Conservation (phyloP, 23 tunicate genomes). For the Phallusia fumigata region DNA sequence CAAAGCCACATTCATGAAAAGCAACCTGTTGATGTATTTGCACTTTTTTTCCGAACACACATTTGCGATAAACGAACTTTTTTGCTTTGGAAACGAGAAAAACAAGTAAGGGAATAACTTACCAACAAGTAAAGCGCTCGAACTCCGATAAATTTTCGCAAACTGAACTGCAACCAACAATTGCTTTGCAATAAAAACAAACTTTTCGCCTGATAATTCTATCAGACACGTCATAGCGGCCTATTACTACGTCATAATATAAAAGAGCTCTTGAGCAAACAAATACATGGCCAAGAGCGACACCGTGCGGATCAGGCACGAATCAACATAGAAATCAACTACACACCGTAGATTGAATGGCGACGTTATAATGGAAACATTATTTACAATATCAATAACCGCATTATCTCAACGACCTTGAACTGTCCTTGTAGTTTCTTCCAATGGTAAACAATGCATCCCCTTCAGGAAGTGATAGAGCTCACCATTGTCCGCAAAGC, state of each 20-base stretch:
- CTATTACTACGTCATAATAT: slow-evolving; percentile 6
- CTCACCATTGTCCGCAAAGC: background rate
- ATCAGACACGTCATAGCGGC: slow-evolving; percentile 11
- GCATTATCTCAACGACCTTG: no score
- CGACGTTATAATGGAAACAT: background rate
- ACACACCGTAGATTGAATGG: slow-evolving; percentile 3
- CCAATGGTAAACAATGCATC: background rate
- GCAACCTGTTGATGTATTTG: no score
- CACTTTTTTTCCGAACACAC: no score
- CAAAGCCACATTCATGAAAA: no score
- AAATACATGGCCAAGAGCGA: background rate
- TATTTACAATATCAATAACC: no score
- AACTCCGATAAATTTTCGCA: background rate
- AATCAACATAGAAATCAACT: slow-evolving; percentile 5
- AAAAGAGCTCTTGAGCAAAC: slow-evolving; percentile 7
- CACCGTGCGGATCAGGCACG: background rate
- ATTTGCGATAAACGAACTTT: background rate
- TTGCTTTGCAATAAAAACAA: slow-evolving; percentile 3
- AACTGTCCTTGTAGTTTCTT: background rate
- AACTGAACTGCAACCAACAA: background rate
- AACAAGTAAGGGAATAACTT: background rate
- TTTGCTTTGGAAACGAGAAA: background rate
- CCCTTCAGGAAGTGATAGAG: background rate
- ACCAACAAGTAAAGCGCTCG: background rate
- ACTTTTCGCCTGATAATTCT: slow-evolving; percentile 10